These are phyloP conservation scores for Hippoglossus stenolepis DNA, from an alignment of 2,113 vertebrate genomes.

Conservation along the genomic window DNA sequence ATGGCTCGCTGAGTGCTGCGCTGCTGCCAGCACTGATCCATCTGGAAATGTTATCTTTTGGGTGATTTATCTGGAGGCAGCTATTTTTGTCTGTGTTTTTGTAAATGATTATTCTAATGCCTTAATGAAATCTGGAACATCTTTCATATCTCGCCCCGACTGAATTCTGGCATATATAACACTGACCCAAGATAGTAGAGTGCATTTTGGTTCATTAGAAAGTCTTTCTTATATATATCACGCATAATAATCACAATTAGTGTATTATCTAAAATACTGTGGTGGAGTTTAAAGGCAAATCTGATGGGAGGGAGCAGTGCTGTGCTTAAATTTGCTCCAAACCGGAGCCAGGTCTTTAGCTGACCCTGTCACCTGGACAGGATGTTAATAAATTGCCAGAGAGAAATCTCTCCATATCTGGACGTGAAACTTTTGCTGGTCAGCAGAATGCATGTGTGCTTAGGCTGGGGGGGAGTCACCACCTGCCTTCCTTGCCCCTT, in stretches of 20 bases:
- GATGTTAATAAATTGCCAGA: constrained; percentile 61
- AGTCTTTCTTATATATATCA: constrained; percentile 31
- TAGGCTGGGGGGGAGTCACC: constrained; percentile 53
- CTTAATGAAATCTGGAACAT: constrained; percentile 59
- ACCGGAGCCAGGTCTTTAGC: constrained; percentile 33
- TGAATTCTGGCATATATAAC: constrained; percentile 55
- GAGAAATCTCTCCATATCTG: constrained; percentile 55
- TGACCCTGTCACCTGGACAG: constrained; percentile 42
- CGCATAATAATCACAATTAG: constrained; percentile 54
- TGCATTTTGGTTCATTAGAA: constrained; percentile 51
- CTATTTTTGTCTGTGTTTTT: constrained; percentile 63
- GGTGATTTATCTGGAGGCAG: constrained; percentile 60
- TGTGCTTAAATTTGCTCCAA: constrained; percentile 33
- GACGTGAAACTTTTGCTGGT: constrained; percentile 54
- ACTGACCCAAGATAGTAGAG: constrained; percentile 53
- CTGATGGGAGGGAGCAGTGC: constrained; percentile 12
- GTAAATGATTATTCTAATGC: constrained; percentile 56
- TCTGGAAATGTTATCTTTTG: constrained; percentile 65
- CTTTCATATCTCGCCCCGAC: constrained; percentile 49
- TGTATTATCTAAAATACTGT: constrained; percentile 45
- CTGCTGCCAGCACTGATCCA: constrained; percentile 67
- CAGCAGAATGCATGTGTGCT: constrained; percentile 71
- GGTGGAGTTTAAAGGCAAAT: constrained; percentile 31
- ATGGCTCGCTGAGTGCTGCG: constrained; percentile 42
- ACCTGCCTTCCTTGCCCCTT: constrained; percentile 28